phyloP scores from a whole-genome alignment of 2,888 invertebrate genomes.

The Synergus laeviventris region DNA sequence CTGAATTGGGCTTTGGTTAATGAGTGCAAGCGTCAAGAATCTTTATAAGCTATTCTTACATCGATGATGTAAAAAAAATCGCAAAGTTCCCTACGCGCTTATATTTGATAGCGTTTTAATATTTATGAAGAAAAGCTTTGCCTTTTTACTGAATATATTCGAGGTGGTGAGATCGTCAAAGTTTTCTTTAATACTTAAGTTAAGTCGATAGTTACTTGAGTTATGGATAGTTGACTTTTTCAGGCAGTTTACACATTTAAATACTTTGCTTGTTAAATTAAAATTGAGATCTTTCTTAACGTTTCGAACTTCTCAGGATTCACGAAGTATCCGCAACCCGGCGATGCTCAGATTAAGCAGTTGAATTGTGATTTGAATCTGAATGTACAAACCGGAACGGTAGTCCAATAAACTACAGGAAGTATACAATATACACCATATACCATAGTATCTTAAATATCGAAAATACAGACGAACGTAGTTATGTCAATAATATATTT shows the following conservation, averaged over 20 bases:
- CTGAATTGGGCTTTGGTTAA: slow-evolving; percentile 4
- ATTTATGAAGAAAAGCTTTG: not conserved
- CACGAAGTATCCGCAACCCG: not conserved
- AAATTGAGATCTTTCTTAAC: not conserved
- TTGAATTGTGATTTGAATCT: slow-evolving; percentile 66
- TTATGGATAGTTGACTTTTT: not conserved
- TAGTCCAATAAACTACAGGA: slow-evolving; percentile 51
- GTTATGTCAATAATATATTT: slow-evolving; percentile 48
- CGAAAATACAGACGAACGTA: slow-evolving; percentile 48
- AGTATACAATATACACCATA: slow-evolving; percentile 46
- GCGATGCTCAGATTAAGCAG: not conserved
- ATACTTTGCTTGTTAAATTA: not conserved
- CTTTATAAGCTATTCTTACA: not conserved
- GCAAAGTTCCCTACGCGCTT: not conserved
- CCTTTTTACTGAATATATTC: not conserved
- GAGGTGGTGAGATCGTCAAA: not conserved
- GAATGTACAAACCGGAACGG: slow-evolving; percentile 74
- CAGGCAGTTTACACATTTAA: not conserved
- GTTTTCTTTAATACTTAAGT: slow-evolving; percentile 4
- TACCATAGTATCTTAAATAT: slow-evolving; percentile 33
- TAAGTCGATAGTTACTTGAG: not conserved
- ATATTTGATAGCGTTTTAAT: slow-evolving; percentile 14
- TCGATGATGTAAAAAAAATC: not conserved
- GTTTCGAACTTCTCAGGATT: not conserved
- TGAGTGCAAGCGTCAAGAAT: slow-evolving; percentile 1